Conservation (phyloP, 2,113 vertebrate genomes). For the Grallaria varia region DNA sequence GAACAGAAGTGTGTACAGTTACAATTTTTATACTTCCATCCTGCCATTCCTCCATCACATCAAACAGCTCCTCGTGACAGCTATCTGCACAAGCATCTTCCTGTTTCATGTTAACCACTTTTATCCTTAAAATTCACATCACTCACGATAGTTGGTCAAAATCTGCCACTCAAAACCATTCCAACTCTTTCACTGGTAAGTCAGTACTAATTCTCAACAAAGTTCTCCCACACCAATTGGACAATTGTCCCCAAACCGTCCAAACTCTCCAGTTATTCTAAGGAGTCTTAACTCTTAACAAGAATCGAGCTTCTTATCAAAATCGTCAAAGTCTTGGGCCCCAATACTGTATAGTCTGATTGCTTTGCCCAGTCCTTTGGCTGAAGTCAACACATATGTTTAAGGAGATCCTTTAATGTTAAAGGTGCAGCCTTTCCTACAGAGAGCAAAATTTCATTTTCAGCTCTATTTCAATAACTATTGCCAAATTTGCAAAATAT, state of each 20-base stretch:
- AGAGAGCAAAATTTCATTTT: neutral
- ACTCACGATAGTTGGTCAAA: neutral
- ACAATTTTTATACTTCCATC: neutral
- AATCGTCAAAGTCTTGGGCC: neutral
- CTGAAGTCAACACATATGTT: neutral
- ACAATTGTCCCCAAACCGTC: neutral
- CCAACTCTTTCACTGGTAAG: neutral
- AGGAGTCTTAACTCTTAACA: neutral
- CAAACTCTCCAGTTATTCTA: neutral
- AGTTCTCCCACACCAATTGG: neutral
- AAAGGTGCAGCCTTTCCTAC: neutral
- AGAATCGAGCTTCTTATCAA: neutral
- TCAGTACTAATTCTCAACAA: neutral
- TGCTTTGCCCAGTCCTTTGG: neutral
- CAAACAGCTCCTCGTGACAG: neutral
- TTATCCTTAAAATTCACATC: neutral
- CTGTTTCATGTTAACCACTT: neutral
- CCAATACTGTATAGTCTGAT: neutral
- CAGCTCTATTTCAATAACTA: neutral
- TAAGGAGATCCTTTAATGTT: neutral
- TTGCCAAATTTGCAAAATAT: constrained; percentile 1
- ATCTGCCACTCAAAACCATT: neutral
- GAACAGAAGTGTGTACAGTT: neutral
- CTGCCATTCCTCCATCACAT: neutral
- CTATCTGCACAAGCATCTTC: neutral